Evolutionary conservation across 2,888 invertebrate genomes (phyloP).

Genomic region (Polia nebulosa): DNA sequence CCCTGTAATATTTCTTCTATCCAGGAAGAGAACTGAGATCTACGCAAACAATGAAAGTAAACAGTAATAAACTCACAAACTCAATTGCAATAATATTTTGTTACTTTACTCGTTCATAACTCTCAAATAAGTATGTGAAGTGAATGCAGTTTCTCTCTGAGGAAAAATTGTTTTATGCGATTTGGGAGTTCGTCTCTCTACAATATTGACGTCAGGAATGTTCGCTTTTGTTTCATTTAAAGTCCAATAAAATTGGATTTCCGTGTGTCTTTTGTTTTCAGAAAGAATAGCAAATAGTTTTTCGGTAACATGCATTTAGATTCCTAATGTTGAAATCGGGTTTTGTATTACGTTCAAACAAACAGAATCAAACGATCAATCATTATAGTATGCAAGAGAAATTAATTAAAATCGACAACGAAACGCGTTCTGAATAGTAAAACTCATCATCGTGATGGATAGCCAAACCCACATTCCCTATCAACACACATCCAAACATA

Average conservation of each 20-base stretch:
- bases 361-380: conserved; percentile 19
- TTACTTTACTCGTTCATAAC: conserved; percentile 27
- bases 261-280: conserved; percentile 17
- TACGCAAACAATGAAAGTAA: not conserved
- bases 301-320: conserved; percentile 5
- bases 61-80: conserved; percentile 15
- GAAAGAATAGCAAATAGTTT: conserved; percentile 11
- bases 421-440: not conserved
- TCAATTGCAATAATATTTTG: conserved; percentile 31
- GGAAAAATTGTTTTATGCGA: conserved; percentile 9
- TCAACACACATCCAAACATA: not conserved
- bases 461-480: not conserved
- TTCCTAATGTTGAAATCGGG: conserved; percentile 14
- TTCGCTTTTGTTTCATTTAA: conserved; percentile 21
- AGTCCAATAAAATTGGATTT: conserved; percentile 27
- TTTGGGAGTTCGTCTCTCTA: conserved; percentile 6
- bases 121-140: conserved; percentile 9
- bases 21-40: too few relatives aligned
- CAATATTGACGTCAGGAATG: conserved; percentile 32
- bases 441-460: not conserved
- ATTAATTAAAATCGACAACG: not conserved
- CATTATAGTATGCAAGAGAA: not conserved
- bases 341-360: not conserved
- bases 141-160: conserved; percentile 19
- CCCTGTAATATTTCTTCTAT: too few relatives aligned